phyloP scores from a whole-genome alignment of 2,113 vertebrate genomes.

The Tringa solitaria region DNA sequence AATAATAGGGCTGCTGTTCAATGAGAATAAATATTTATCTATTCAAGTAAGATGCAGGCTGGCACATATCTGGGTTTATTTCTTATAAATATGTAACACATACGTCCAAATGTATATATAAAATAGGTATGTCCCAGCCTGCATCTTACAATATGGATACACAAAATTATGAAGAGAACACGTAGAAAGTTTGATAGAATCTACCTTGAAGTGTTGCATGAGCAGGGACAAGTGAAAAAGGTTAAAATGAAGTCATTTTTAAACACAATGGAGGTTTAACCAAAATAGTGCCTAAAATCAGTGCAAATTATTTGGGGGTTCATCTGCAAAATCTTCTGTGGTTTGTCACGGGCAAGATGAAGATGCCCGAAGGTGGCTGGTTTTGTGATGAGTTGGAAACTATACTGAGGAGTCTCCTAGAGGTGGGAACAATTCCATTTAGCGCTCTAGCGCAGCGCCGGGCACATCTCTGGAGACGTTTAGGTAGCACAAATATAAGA shows the following conservation, averaged over 20 bases:
- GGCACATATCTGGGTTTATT: neutral
- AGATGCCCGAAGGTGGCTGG: neutral
- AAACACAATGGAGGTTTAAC: accelerated
- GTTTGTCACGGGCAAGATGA: accelerated
- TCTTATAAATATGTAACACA: accelerated
- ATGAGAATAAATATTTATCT: neutral
- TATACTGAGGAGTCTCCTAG: neutral
- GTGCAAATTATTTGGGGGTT: neutral
- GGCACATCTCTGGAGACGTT: neutral
- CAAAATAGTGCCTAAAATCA: neutral
- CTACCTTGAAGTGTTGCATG: neutral
- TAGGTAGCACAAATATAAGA: accelerated
- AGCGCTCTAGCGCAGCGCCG: neutral
- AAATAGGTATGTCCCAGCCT: neutral
- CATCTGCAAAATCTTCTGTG: neutral
- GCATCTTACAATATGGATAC: neutral
- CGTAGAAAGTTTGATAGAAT: accelerated
- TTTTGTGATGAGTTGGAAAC: neutral
- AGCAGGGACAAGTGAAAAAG: neutral
- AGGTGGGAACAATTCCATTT: neutral
- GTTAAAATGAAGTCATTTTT: neutral
- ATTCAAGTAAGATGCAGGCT: accelerated
- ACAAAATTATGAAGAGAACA: neutral
- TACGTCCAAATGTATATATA: accelerated
- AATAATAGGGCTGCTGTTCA: neutral